A percentile compares a stretch with the other conserved stretches of the same genome.
These are phyloP conservation scores for Leptoteleia sp. DNA, from an alignment of 1,140 invertebrate species.

Conservation along the genomic window DNA sequence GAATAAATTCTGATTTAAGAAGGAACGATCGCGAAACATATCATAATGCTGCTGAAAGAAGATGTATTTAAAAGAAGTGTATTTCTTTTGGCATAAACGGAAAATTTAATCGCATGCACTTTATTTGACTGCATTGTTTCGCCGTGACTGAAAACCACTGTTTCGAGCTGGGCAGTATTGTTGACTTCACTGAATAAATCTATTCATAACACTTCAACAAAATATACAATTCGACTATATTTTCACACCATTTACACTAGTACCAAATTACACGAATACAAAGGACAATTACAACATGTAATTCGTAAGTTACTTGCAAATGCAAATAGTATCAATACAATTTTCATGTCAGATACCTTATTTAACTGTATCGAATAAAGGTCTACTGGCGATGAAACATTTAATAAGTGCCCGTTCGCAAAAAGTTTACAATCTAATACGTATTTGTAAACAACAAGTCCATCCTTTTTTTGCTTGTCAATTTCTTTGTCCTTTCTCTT, in stretches of 20 bases:
- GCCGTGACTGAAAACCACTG: constrained; percentile 78
- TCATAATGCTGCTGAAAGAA: constrained; percentile 59
- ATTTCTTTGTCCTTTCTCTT: too few relatives aligned
- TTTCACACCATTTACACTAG: constrained; percentile 51
- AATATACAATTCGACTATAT: constrained; percentile 52
- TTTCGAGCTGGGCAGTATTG: constrained; percentile 51
- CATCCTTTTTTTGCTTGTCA: too few relatives aligned
- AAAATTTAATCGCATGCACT: constrained; percentile 52
- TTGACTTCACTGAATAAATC: constrained; percentile 37
- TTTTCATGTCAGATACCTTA: constrained; percentile 17
- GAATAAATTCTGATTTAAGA: constrained; percentile 15
- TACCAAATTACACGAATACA: constrained; percentile 40
- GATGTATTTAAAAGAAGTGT: constrained; percentile 26
- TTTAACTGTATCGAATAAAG: constrained; percentile 14
- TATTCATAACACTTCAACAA: constrained; percentile 64
- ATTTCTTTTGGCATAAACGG: constrained; percentile 33
- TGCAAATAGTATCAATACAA: constrained; percentile 31
- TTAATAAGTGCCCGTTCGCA: constrained; percentile 16
- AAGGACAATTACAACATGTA: constrained; percentile 11
- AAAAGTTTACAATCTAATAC: too few relatives aligned
- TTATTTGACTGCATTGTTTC: constrained; percentile 66
- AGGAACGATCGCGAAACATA: constrained; percentile 42
- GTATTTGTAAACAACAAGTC: too few relatives aligned
- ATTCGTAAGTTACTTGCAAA: constrained; percentile 21
- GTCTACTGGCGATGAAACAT: constrained; percentile 33